A percentile compares a stretch with the other conserved stretches of the same genome.
Conservation (phyloP, 2,797 vertebrate species). For the Amphiprion clarkii region DNA sequence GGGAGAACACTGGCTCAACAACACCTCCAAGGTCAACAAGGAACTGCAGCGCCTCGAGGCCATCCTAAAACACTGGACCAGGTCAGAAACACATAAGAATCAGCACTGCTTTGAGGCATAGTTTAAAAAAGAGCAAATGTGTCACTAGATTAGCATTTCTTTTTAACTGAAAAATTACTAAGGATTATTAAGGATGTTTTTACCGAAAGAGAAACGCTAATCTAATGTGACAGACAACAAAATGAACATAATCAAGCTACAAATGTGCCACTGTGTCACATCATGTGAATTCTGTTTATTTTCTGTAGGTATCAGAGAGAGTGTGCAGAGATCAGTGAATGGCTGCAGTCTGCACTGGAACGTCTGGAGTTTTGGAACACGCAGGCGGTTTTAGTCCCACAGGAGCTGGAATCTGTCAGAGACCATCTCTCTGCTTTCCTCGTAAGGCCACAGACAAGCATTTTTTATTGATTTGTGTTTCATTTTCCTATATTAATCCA, state of each 20-base stretch:
- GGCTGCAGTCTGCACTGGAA: slow-evolving; percentile 93
- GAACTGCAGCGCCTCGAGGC: slow-evolving; percentile 94
- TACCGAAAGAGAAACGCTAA: too few species aligned
- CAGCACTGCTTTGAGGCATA: background rate
- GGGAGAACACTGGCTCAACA: slow-evolving; percentile 93
- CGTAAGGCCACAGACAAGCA: slow-evolving; percentile 78
- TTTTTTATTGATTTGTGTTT: background rate
- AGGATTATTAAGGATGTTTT: too few species aligned
- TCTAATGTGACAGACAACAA: too few species aligned
- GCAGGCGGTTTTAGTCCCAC: slow-evolving; percentile 94
- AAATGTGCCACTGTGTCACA: accelerated
- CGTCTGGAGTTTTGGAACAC: slow-evolving; percentile 95
- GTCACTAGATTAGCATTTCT: background rate
- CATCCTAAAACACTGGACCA: slow-evolving; percentile 96
- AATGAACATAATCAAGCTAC: too few species aligned
- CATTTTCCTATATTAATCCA: background rate
- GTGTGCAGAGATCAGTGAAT: slow-evolving; percentile 89
- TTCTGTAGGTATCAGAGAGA: slow-evolving; percentile 92
- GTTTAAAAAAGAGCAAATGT: background rate
- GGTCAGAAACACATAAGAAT: slow-evolving; percentile 80
- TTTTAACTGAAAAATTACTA: too few species aligned
- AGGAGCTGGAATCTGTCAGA: slow-evolving; percentile 94
- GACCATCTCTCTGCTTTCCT: slow-evolving; percentile 95
- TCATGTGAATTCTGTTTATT: slow-evolving; percentile 14
- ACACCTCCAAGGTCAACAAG: slow-evolving; percentile 90